Percentiles rank a stretch among this genome's conserved stretches.
Evolutionary conservation across 2,797 vertebrate species (phyloP).

Genomic region (Chrosomus eos): DNA sequence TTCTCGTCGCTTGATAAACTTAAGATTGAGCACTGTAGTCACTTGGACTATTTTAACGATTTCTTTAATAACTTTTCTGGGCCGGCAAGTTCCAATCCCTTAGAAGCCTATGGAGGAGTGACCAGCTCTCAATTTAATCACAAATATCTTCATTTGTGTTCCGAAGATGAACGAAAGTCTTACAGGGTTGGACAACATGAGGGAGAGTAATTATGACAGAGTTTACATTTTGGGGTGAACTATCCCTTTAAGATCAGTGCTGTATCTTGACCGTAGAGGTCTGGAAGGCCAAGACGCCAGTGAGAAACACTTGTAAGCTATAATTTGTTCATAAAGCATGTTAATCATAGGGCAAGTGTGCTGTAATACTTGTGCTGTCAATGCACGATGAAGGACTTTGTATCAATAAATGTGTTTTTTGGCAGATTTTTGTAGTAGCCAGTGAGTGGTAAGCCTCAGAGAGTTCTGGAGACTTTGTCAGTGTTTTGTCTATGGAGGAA

Average conservation of each 20-base stretch:
- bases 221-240: too few species aligned
- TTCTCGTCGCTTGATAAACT: too few species aligned
- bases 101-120: too few species aligned
- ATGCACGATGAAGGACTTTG: constrained; percentile 19
- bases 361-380: not conserved
- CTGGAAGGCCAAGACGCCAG: not conserved
- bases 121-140: too few species aligned
- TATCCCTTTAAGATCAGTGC: constrained; percentile 15
- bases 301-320: constrained; percentile 30
- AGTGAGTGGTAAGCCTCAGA: constrained; percentile 27
- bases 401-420: constrained; percentile 34
- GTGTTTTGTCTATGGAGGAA: constrained; percentile 67
- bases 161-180: too few species aligned
- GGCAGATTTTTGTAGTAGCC: constrained; percentile 39
- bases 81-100: too few species aligned
- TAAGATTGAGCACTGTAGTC: too few species aligned
- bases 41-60: too few species aligned
- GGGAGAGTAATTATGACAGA: too few species aligned
- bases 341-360: constrained; percentile 12
- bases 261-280: not conserved
- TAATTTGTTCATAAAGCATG: constrained; percentile 23
- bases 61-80: too few species aligned
- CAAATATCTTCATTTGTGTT: too few species aligned
- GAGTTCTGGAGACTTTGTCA: constrained; percentile 39
- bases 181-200: too few species aligned